phyloP scores from a whole-genome alignment of 2,797 vertebrate species.

The Aphelocoma californica region DNA sequence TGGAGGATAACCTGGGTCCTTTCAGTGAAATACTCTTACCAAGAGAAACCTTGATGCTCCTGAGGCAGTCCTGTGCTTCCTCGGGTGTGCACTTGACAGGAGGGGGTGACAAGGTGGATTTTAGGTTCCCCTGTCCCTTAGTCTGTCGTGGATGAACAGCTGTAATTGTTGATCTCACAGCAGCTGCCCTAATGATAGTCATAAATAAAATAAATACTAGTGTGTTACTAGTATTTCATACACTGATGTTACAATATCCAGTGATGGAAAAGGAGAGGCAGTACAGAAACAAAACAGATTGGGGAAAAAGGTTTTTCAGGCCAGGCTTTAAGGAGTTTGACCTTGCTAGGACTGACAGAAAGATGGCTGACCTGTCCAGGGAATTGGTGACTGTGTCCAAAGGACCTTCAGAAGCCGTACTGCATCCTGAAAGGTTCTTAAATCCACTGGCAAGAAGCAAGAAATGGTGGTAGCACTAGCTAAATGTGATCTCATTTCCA shows the following conservation, averaged over 20 bases:
- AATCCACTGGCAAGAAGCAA: neutral
- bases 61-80: neutral
- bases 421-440: neutral
- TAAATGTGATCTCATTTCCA: slow-evolving; percentile 30
- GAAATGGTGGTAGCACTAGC: neutral
- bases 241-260: neutral
- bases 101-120: neutral
- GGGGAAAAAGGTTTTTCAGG: neutral
- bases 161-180: neutral
- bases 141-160: neutral
- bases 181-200: neutral
- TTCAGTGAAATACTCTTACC: neutral
- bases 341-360: neutral
- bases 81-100: neutral
- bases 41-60: neutral
- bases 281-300: neutral
- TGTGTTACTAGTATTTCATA: neutral
- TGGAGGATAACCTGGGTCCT: neutral
- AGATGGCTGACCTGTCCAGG: neutral
- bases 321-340: slow-evolving; percentile 27
- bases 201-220: neutral
- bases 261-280: neutral
- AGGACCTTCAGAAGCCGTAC: neutral
- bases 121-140: neutral
- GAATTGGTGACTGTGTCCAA: neutral